These are phyloP conservation scores for Dendroctonus ponderosae DNA, from an alignment of 1,140 invertebrate species.

Conservation along the genomic window DNA sequence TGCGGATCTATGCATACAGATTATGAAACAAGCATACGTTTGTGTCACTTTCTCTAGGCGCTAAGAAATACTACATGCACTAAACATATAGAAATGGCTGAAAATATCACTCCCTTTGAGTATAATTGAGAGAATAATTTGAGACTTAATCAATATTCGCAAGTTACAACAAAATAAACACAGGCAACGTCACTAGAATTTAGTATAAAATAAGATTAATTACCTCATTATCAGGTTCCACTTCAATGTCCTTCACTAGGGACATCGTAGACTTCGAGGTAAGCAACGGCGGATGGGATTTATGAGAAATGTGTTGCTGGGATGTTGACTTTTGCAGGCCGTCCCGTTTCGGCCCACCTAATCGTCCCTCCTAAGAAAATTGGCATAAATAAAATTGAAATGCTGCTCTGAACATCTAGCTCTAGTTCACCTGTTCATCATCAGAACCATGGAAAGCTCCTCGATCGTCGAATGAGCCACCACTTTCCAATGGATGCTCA, in stretches of 20 bases:
- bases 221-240: constrained; percentile 1
- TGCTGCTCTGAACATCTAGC: no score
- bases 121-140: no score
- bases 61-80: no score
- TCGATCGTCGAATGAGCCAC: constrained; percentile 82
- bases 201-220: neutral
- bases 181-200: no score
- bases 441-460: constrained; percentile 78
- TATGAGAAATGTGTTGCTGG: constrained; percentile 48
- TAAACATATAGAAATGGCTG: no score
- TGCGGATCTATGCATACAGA: no score
- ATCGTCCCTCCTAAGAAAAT: neutral
- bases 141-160: no score
- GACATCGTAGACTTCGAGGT: constrained; percentile 48
- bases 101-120: no score
- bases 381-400: no score
- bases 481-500: constrained; percentile 71
- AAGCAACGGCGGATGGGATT: constrained; percentile 38
- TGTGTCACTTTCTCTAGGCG: no score
- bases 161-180: no score
- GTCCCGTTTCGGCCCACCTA: constrained; percentile 31
- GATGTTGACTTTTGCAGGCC: constrained; percentile 49
- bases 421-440: constrained; percentile 51
- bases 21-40: no score
- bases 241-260: constrained; percentile 32